A percentile compares a stretch with the other conserved stretches of the same genome.
phyloP scores from a whole-genome alignment of 2,797 vertebrate species.

The Alfaro cultratus region DNA sequence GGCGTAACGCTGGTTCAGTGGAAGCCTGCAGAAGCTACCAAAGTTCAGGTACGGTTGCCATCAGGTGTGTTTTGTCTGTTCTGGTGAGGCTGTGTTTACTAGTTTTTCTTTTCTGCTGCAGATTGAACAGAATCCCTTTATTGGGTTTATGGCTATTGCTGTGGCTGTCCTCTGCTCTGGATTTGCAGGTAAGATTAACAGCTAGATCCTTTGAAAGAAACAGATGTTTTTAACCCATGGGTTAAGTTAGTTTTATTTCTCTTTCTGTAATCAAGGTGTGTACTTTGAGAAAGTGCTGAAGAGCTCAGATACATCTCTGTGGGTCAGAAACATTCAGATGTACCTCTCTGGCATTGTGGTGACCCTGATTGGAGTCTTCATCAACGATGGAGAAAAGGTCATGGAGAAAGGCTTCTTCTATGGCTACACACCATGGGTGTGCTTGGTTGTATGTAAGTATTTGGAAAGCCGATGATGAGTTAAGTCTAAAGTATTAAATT shows the following conservation, averaged over 20 bases:
- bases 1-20: conserved; percentile 96
- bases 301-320: conserved; percentile 96
- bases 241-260: neutral
- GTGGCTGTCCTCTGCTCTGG: conserved; percentile 96
- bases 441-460: conserved; percentile 93
- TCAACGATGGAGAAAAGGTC: conserved; percentile 86
- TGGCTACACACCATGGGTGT: conserved; percentile 92
- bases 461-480: neutral
- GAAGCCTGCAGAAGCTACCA: conserved; percentile 89
- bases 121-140: conserved; percentile 91
- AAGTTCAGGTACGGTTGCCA: conserved; percentile 86
- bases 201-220: neutral
- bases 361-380: conserved; percentile 86
- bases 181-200: conserved; percentile 89
- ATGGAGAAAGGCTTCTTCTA: conserved; percentile 94
- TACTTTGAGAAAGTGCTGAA: conserved; percentile 99
- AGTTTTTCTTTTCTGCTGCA: conserved; percentile 54
- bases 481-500: neutral
- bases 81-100: neutral
- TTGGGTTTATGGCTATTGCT: conserved; percentile 90
- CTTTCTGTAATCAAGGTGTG: conserved; percentile 81
- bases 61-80: neutral
- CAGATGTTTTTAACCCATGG: neutral
- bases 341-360: conserved; percentile 94
- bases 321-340: conserved; percentile 99